These are phyloP conservation scores for Pterois miles DNA, from an alignment of 2,797 vertebrate genomes.

Conservation along the genomic window DNA sequence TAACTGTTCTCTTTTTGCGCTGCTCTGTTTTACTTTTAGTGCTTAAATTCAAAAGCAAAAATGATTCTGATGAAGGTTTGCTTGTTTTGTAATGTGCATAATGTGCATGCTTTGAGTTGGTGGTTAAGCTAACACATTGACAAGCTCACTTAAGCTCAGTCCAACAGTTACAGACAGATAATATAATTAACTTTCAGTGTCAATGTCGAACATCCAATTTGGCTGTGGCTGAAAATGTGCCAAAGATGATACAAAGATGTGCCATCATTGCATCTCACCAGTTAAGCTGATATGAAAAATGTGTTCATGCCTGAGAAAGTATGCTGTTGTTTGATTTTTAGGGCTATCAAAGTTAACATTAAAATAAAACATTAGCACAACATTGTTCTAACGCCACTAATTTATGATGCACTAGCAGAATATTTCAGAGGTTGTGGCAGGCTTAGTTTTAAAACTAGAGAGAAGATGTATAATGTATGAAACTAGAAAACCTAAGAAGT, in stretches of 20 bases:
- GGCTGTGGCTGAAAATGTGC: background rate
- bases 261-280: too few species aligned
- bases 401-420: too few species aligned
- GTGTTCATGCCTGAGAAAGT: too few species aligned
- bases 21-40: background rate
- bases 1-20: background rate
- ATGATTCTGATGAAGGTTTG: background rate
- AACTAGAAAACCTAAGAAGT: too few species aligned
- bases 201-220: background rate
- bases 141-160: background rate
- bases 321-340: too few species aligned
- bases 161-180: background rate
- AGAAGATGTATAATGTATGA: too few species aligned
- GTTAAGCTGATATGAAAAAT: too few species aligned
- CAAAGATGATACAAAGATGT: background rate
- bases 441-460: too few species aligned
- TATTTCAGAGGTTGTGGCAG: too few species aligned
- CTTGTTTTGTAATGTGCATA: background rate
- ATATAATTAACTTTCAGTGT: background rate
- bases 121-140: slow-evolving; percentile 16
- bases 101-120: background rate
- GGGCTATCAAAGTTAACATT: too few species aligned
- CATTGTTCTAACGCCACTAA: too few species aligned
- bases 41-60: background rate
- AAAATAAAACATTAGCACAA: too few species aligned